These are phyloP conservation scores for Hycleus phaleratus DNA, from an alignment of 1,140 invertebrate species.

Conservation along the genomic window DNA sequence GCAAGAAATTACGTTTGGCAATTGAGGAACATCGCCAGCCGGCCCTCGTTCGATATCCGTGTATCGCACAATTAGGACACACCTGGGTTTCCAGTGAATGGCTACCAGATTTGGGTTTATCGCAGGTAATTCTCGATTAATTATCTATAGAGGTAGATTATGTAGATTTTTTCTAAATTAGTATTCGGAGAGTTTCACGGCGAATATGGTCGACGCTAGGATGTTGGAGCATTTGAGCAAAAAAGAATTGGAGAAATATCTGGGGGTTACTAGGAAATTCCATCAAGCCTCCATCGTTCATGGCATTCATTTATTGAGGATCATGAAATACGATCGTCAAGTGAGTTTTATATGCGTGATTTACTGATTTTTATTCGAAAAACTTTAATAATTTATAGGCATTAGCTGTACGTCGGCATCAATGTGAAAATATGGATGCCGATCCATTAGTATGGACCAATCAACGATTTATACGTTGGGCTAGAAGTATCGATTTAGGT, in stretches of 20 bases:
- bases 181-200: conserved; percentile 80
- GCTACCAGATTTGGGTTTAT: conserved; percentile 81
- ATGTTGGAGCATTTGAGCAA: conserved; percentile 87
- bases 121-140: conserved; percentile 48
- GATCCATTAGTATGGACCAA: conserved; percentile 94
- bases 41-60: conserved; percentile 75
- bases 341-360: conserved; percentile 42
- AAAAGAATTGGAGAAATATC: conserved; percentile 88
- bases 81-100: conserved; percentile 89
- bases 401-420: conserved; percentile 74
- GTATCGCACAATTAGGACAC: conserved; percentile 76
- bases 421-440: conserved; percentile 78
- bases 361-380: neutral
- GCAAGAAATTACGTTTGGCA: conserved; percentile 86
- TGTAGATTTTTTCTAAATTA: conserved; percentile 38
- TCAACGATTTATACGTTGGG: conserved; percentile 87
- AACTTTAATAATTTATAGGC: conserved; percentile 49
- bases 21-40: conserved; percentile 88
- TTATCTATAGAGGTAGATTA: neutral
- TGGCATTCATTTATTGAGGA: conserved; percentile 81
- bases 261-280: conserved; percentile 84
- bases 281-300: conserved; percentile 90
- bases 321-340: conserved; percentile 88
- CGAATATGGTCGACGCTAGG: conserved; percentile 85
- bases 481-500: conserved; percentile 82